These are phyloP conservation scores for Cotesia glomerata DNA, from an alignment of 1,140 invertebrate genomes.

Conservation along the genomic window DNA sequence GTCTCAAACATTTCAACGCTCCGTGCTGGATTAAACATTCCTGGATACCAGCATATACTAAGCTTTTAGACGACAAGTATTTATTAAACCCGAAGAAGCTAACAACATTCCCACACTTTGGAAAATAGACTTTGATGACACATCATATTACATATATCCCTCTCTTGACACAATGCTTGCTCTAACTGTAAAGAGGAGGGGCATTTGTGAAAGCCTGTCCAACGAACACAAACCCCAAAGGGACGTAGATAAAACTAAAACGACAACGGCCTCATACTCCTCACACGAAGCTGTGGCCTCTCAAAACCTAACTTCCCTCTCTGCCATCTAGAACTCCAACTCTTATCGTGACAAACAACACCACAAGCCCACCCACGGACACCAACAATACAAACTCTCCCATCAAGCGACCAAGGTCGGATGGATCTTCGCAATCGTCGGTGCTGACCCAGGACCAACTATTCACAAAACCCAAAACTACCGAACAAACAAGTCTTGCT, in stretches of 20 bases:
- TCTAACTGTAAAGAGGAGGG: not conserved
- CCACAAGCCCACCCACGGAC: not conserved
- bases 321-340: not conserved
- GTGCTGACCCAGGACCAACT: not conserved
- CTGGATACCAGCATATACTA: constrained; percentile 9
- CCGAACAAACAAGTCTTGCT: not conserved
- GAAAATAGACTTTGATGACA: not conserved
- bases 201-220: not conserved
- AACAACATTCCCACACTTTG: not conserved
- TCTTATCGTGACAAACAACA: not conserved
- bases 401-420: not conserved
- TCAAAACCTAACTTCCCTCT: not conserved
- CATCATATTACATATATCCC: not conserved
- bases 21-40: constrained; percentile 3
- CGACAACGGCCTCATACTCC: not conserved
- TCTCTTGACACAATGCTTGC: not conserved
- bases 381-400: not conserved
- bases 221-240: not conserved
- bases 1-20: not conserved
- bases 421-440: not conserved
- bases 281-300: not conserved
- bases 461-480: not conserved
- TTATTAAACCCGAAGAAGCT: not conserved
- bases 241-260: too few species aligned
- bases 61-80: constrained; percentile 16